Evolutionary conservation across 2,113 vertebrate genomes (phyloP).

Genomic region (Oncorhynchus keta): DNA sequence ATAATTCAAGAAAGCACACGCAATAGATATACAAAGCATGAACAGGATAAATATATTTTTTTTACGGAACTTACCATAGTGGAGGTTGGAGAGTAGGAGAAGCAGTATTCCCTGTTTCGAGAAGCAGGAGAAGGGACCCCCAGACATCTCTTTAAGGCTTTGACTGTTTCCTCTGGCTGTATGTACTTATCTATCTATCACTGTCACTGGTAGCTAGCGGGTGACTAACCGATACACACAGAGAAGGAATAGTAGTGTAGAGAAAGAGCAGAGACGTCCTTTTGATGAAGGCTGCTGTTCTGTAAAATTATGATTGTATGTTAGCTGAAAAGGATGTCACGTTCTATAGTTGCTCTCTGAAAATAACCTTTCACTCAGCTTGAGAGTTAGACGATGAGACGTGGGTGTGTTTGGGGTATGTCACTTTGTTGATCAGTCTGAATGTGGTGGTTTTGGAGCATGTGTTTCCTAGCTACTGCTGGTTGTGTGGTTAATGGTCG

Average conservation of each 20-base stretch:
- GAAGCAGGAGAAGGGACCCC: background rate
- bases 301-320: background rate
- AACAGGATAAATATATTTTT: no score
- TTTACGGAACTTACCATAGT: background rate
- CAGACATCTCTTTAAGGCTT: conserved; percentile 22
- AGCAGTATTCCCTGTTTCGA: rapidly evolving
- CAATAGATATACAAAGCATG: no score
- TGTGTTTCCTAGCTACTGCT: no score
- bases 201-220: background rate
- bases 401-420: no score
- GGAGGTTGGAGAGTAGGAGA: background rate
- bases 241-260: background rate
- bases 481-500: no score
- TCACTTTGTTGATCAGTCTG: no score
- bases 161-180: conserved; percentile 44
- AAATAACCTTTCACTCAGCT: background rate
- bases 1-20: no score
- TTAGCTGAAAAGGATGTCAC: background rate
- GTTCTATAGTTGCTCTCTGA: background rate
- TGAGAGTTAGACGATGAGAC: no score
- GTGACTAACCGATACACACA: background rate
- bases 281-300: background rate
- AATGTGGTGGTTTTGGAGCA: no score
- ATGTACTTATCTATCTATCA: conserved; percentile 10
- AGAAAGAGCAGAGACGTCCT: background rate